Evolutionary conservation across 2,888 invertebrate species (phyloP).

Genomic region (Dicyrtomina minuta): DNA sequence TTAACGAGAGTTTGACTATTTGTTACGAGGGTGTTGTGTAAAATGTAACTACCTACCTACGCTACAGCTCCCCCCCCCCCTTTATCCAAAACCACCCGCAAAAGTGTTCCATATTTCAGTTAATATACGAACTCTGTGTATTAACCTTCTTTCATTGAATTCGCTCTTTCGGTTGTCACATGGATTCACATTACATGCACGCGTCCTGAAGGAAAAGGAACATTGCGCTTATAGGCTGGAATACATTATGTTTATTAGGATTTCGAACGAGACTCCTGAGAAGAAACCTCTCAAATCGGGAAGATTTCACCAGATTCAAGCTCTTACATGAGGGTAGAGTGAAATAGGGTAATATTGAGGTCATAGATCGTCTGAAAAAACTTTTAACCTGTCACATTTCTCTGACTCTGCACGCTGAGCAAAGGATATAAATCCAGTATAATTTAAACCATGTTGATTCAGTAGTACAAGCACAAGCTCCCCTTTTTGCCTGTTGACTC

Average conservation of each 20-base stretch:
- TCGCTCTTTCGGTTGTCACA: too few relatives aligned
- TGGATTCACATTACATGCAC: too few relatives aligned
- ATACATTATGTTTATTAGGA: background rate
- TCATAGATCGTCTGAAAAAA: conserved; percentile 39
- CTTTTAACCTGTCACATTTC: conserved; percentile 46
- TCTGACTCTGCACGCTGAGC: conserved; percentile 16
- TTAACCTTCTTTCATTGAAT: too few relatives aligned
- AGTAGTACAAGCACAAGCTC: background rate
- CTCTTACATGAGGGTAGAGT: conserved; percentile 23
- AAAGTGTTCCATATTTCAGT: too few relatives aligned
- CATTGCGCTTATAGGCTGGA: too few relatives aligned
- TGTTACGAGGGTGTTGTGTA: too few relatives aligned
- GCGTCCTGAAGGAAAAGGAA: too few relatives aligned
- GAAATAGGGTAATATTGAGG: conserved; percentile 37
- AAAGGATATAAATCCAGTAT: background rate
- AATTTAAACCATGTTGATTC: conserved; percentile 4
- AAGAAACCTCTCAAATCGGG: background rate
- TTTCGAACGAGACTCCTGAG: conserved; percentile 1
- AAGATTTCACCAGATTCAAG: background rate
- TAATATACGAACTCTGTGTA: too few relatives aligned
- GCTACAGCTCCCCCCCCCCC: too few relatives aligned
- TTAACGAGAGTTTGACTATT: too few relatives aligned
- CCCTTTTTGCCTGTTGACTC: background rate
- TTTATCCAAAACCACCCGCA: too few relatives aligned
- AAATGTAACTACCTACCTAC: too few relatives aligned